phyloP scores from a whole-genome alignment of 1,140 invertebrate species.

The Drosophila bifasciata region DNA sequence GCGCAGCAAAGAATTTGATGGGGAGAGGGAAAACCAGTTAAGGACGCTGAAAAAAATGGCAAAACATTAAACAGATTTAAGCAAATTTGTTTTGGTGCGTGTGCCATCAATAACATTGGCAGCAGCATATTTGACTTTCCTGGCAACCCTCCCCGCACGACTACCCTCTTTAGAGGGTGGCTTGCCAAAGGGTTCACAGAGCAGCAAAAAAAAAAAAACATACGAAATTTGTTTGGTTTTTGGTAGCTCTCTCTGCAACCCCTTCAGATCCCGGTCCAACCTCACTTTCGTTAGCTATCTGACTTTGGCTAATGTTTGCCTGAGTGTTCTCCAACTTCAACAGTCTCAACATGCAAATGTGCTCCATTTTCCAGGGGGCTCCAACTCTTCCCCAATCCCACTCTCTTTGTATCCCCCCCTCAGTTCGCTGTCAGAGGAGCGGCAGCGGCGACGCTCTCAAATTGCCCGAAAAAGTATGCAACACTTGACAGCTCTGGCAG shows the following conservation, averaged over 20 bases:
- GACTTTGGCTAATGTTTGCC: constrained; percentile 44
- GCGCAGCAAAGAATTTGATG: constrained; percentile 59
- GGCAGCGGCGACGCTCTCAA: constrained; percentile 22
- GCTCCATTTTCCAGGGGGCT: constrained; percentile 23
- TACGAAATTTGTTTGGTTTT: constrained; percentile 23
- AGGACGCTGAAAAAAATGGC: constrained; percentile 61
- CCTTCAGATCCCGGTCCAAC: background rate
- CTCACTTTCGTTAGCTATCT: constrained; percentile 28
- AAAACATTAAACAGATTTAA: constrained; percentile 82
- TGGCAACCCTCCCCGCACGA: background rate
- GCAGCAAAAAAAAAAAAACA: constrained; percentile 13
- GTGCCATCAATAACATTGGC: constrained; percentile 77
- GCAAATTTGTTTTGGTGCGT: constrained; percentile 81
- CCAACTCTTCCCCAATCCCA: too few species aligned
- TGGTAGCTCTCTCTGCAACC: constrained; percentile 10
- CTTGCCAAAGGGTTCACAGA: constrained; percentile 43
- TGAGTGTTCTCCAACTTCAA: constrained; percentile 39
- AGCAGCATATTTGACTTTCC: constrained; percentile 75
- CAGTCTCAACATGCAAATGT: constrained; percentile 73
- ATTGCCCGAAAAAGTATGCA: constrained; percentile 71
- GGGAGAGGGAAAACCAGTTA: constrained; percentile 9
- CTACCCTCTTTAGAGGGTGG: constrained; percentile 12
- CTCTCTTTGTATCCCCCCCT: background rate
- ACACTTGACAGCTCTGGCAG: constrained; percentile 56
- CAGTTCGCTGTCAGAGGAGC: constrained; percentile 1